Conservation (phyloP, 1,140 invertebrate genomes). For the Leucophenga varia region DNA sequence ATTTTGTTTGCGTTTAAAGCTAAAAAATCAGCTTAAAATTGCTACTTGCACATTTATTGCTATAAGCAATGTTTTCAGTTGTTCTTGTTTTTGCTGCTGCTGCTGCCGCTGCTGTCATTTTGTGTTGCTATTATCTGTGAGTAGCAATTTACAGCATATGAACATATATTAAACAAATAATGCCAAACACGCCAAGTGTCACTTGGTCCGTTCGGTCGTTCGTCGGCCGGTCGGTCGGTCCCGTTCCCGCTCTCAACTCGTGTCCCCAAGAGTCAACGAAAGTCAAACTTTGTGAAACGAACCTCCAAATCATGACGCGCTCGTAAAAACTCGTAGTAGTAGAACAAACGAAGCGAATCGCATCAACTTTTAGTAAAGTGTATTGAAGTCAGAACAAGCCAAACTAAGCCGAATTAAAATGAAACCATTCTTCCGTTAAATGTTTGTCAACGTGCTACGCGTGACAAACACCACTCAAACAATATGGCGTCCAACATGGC, state of each 20-base stretch:
- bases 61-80: conserved; percentile 5
- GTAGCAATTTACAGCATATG: conserved; percentile 37
- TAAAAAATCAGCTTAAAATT: conserved; percentile 3
- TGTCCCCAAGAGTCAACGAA: too few species aligned
- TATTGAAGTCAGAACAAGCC: too few species aligned
- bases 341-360: too few species aligned
- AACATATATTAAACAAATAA: conserved; percentile 49
- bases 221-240: neutral
- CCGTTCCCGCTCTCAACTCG: too few species aligned
- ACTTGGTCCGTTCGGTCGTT: conserved; percentile 28
- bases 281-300: too few species aligned
- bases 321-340: too few species aligned
- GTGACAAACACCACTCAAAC: conserved; percentile 20
- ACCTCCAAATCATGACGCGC: too few species aligned
- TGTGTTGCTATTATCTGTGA: conserved; percentile 32
- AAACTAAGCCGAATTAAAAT: too few species aligned
- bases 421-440: conserved; percentile 36
- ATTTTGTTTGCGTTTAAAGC: too few species aligned
- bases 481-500: conserved; percentile 53
- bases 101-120: conserved; percentile 1
- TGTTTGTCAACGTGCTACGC: conserved; percentile 35
- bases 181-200: conserved; percentile 32
- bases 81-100: conserved; percentile 13
- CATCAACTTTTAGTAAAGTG: too few species aligned
- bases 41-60: too few species aligned